Percentiles rank a stretch among this genome's conserved stretches.
Conservation (phyloP, 1,140 invertebrate species). For the Drosophila neocordata region DNA sequence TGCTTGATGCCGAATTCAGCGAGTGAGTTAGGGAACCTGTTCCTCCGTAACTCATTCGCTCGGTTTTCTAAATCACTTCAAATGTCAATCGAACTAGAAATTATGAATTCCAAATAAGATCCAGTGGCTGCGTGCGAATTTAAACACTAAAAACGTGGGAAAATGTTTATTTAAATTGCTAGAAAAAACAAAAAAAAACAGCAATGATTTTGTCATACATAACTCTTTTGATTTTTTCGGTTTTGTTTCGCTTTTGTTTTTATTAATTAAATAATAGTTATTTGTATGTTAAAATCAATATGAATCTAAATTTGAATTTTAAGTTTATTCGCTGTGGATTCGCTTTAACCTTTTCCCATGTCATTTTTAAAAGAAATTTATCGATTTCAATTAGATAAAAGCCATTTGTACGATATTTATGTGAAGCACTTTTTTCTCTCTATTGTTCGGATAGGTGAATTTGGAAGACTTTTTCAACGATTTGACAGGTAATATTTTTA, state of each 20-base stretch:
- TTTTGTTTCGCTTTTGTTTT: conserved; percentile 44
- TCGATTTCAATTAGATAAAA: conserved; percentile 58
- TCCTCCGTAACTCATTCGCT: conserved; percentile 47
- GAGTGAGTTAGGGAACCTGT: conserved; percentile 25
- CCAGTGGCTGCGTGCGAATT: conserved; percentile 58
- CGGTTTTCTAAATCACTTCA: conserved; percentile 59
- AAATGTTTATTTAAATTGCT: conserved; percentile 72
- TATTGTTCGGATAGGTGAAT: not conserved
- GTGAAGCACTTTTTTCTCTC: conserved; percentile 6
- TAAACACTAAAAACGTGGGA: conserved; percentile 50
- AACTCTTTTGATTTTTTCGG: conserved; percentile 59
- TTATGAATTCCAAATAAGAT: conserved; percentile 68
- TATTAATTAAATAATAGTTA: conserved; percentile 77
- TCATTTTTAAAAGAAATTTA: conserved; percentile 63
- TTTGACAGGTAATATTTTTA: conserved; percentile 42
- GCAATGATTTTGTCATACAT: conserved; percentile 59
- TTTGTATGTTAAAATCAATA: conserved; percentile 73
- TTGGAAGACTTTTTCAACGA: conserved; percentile 11
- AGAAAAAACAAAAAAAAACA: conserved; percentile 20
- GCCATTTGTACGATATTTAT: conserved; percentile 55
- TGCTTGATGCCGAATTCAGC: not conserved
- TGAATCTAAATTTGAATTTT: conserved; percentile 57
- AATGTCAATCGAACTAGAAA: conserved; percentile 64
- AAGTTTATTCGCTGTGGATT: not conserved
- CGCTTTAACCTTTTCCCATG: conserved; percentile 58